A percentile compares a stretch with the other conserved stretches of the same genome.
Evolutionary conservation across 1,140 invertebrate genomes (phyloP).

Genomic region (Drosophila eugracilis): DNA sequence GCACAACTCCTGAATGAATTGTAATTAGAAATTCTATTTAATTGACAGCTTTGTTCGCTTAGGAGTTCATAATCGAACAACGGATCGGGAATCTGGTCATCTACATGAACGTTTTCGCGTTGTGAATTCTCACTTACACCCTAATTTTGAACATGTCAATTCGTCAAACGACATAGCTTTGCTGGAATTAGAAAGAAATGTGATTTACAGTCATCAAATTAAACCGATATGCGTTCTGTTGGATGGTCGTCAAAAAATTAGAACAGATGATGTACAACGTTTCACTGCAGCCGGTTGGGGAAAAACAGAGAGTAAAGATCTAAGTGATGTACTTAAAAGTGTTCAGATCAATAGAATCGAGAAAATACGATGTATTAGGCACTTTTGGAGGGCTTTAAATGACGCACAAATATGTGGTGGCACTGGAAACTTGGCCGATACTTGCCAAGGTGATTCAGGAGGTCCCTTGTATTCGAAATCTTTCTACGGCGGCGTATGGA

Average conservation of each 20-base stretch:
- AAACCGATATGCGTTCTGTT: background rate
- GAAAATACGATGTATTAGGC: fast-evolving
- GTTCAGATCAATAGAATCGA: background rate
- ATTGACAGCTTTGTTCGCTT: background rate
- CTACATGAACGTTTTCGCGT: background rate
- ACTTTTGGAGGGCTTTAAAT: fast-evolving
- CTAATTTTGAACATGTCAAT: background rate
- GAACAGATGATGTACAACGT: background rate
- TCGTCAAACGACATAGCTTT: slow-evolving; percentile 1
- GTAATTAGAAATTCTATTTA: background rate
- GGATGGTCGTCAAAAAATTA: background rate
- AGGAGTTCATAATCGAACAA: background rate
- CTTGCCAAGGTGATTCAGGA: background rate
- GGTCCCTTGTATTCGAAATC: background rate
- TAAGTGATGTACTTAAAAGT: background rate
- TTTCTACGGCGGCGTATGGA: background rate
- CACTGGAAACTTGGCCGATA: background rate
- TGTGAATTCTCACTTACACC: background rate
- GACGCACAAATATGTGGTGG: background rate
- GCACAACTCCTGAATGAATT: too few relatives aligned
- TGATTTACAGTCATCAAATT: background rate
- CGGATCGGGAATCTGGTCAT: background rate
- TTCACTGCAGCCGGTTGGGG: slow-evolving; percentile 1
- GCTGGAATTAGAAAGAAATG: background rate
- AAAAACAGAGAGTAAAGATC: background rate